Percentiles rank a stretch among this genome's conserved stretches.
Evolutionary conservation across 30 jellyfish, hydroid and myxozoan species (phyloP).

Genomic region (Aurelia aurita): DNA sequence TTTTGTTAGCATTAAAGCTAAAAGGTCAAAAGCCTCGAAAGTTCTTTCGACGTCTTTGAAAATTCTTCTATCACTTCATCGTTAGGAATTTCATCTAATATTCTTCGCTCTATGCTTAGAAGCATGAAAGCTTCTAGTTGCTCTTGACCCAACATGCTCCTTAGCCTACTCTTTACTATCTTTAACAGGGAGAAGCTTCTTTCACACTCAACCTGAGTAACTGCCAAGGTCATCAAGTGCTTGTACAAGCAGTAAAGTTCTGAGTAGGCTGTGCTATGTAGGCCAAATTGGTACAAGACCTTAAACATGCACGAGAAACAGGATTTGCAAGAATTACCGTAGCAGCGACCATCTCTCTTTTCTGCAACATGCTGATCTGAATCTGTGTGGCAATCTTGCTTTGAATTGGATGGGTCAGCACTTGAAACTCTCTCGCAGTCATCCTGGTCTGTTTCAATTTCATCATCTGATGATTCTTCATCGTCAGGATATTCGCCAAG

Average conservation of each 20-base stretch:
- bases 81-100: too few relatives aligned
- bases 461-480: slow-evolving; percentile 12
- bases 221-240: slow-evolving; percentile 48
- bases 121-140: slow-evolving; percentile 50
- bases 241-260: slow-evolving; percentile 34
- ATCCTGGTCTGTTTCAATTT: slow-evolving; percentile 1
- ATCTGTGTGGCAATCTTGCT: background rate
- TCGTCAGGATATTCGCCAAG: slow-evolving; percentile 13
- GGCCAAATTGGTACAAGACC: slow-evolving; percentile 9
- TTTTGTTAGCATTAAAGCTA: too few relatives aligned
- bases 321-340: slow-evolving; percentile 35
- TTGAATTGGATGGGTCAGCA: background rate
- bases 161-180: slow-evolving; percentile 44
- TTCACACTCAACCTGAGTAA: slow-evolving; percentile 67
- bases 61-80: too few relatives aligned
- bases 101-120: slow-evolving; percentile 22
- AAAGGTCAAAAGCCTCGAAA: too few relatives aligned
- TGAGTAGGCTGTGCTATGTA: slow-evolving; percentile 52
- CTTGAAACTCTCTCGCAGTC: background rate
- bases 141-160: slow-evolving; percentile 33
- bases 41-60: too few relatives aligned
- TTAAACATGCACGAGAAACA: slow-evolving; percentile 30
- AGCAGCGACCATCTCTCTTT: slow-evolving; percentile 3
- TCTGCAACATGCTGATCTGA: background rate
- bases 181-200: slow-evolving; percentile 41